phyloP scores from a whole-genome alignment of 2,797 vertebrate species.

The Geotrypetes seraphini region DNA sequence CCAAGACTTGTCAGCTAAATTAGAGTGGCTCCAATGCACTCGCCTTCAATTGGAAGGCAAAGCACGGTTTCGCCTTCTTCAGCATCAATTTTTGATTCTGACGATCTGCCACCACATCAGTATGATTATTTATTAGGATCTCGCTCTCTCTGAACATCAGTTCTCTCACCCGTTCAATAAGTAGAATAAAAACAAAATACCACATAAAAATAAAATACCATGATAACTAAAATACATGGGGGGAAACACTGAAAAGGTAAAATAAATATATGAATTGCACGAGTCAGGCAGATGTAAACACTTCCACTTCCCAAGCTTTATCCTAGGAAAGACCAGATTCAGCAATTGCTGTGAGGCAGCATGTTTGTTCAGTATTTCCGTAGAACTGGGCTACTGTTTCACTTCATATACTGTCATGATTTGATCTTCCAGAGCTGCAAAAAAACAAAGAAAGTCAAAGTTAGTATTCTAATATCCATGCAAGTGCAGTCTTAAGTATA shows the following conservation, averaged over 20 bases:
- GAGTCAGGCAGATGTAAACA: slow-evolving; percentile 71
- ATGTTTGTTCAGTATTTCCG: slow-evolving; percentile 31
- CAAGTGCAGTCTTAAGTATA: too few relatives aligned
- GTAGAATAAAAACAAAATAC: slow-evolving; percentile 56
- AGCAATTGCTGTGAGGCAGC: slow-evolving; percentile 41
- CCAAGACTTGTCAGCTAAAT: slow-evolving; percentile 20
- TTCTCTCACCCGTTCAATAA: slow-evolving; percentile 43
- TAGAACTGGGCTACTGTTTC: slow-evolving; percentile 26
- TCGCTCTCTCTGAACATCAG: slow-evolving; percentile 33
- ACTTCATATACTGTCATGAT: slow-evolving; percentile 66
- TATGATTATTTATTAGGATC: slow-evolving; percentile 33
- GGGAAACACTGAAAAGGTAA: slow-evolving; percentile 76
- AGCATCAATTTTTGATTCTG: slow-evolving; percentile 30
- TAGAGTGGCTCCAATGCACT: slow-evolving; percentile 40
- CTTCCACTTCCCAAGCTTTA: slow-evolving; percentile 48
- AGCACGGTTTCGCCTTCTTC: slow-evolving; percentile 29
- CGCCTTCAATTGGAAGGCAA: slow-evolving; percentile 14
- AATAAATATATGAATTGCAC: slow-evolving; percentile 95
- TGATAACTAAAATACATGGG: slow-evolving; percentile 51
- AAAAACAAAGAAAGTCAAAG: slow-evolving; percentile 11
- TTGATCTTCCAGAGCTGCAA: slow-evolving; percentile 97
- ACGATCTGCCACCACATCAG: slow-evolving; percentile 16
- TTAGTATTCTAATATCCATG: too few relatives aligned
- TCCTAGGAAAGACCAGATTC: slow-evolving; percentile 36
- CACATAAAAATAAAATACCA: slow-evolving; percentile 56